Conservation (phyloP, 2,113 vertebrate species). For the Carollia perspicillata region DNA sequence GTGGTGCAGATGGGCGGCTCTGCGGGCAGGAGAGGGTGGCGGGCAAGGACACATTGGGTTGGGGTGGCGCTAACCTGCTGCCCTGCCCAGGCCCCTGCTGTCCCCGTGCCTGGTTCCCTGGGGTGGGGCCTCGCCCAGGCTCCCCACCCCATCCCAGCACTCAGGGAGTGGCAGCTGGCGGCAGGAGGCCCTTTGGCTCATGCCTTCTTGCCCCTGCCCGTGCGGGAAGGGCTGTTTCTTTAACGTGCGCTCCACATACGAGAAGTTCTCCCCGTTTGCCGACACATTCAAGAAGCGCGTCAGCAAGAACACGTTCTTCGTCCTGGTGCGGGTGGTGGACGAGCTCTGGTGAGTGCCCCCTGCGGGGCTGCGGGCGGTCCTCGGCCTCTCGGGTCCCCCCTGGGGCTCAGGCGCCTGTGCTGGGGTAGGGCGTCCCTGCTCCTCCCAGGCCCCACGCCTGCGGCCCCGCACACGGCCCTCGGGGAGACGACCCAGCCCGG, state of each 20-base stretch:
- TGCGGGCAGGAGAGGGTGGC: background rate
- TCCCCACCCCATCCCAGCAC: rapidly evolving
- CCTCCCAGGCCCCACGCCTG: rapidly evolving
- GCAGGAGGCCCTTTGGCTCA: rapidly evolving
- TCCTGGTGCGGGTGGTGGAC: slow-evolving; percentile 96
- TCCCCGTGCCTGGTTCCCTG: background rate
- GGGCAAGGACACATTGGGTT: no score
- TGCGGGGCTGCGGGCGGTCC: rapidly evolving
- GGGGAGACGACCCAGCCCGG: background rate
- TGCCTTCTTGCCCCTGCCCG: rapidly evolving
- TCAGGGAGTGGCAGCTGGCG: rapidly evolving
- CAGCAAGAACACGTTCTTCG: slow-evolving; percentile 99
- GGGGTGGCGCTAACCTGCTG: background rate
- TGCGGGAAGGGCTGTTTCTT: slow-evolving; percentile 65
- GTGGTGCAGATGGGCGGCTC: rapidly evolving
- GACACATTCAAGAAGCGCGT: slow-evolving; percentile 98
- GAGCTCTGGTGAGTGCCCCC: slow-evolving; percentile 93
- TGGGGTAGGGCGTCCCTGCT: no score
- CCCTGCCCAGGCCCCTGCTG: no score
- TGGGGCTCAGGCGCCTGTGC: background rate
- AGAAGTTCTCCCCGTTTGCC: slow-evolving; percentile 95
- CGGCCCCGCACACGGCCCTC: no score
- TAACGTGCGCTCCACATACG: slow-evolving; percentile 90
- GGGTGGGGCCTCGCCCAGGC: rapidly evolving
- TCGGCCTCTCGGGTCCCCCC: background rate